Evolutionary conservation across 2,888 invertebrate species (phyloP), one percentile per base, ranked within the genome.

Genomic region (Masnerella sp.): DNA sequence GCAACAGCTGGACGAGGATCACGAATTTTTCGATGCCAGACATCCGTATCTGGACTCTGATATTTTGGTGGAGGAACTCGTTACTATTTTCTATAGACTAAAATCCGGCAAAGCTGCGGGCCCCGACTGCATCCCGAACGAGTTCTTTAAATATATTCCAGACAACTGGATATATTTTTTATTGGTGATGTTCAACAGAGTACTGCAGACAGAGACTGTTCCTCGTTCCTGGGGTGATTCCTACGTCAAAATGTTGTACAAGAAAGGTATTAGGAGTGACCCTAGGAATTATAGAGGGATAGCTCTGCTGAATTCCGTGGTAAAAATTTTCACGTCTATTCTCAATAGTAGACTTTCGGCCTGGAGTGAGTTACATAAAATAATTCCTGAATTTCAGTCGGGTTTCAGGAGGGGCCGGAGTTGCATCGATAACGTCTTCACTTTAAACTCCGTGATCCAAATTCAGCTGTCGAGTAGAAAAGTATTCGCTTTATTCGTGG

Each of bases 161-260:
- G 32, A 49, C 1, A 49, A 47, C 17, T 49, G 49, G 49, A 15
- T 49, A n/a, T 30, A 17, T n/a, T 49, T 18, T 17, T n/a, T 49
- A 8, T 17, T 12, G 4, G 15, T 4, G 1, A 5, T 49, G 0
- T 49, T 49, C 7, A 49, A 49, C 8, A 30, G n/a, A 17, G 12
- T 49, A 5, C n/a, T 49, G 9, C 1, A 15, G 1, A n/a, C 1
- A 1, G 49, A 49, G 1, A 17, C 8, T 1, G n/a, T 49, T 8
- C 32, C 49, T 18, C 18, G 7, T 5, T 20, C 59, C 9, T 59
- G 59, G 36, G 38, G 47, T 11, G 25, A 22, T 1, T 8, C 47
- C 2, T 42, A 47, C 5, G 43, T 32, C 28, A 14, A 38, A 14
- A 47, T 59, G 59, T 8, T 59, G 0, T 18, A 59, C 18, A 59